Evolutionary conservation across 2,888 invertebrate genomes (phyloP).

Genomic region (Mactromeris polynyma): DNA sequence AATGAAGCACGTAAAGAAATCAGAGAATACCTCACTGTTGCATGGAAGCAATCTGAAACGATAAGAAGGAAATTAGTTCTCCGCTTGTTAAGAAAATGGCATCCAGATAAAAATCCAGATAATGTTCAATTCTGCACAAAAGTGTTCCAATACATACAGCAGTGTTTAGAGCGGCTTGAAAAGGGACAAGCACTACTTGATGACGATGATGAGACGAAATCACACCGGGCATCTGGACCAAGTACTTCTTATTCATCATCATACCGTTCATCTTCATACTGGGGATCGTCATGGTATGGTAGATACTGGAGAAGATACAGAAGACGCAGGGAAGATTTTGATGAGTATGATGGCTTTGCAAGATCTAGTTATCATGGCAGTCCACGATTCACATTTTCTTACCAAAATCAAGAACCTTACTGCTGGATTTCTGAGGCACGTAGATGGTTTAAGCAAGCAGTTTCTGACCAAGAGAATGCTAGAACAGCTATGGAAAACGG

Average conservation of each 20-base stretch:
- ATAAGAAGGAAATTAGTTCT: slow-evolving; percentile 64
- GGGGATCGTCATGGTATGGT: slow-evolving; percentile 18
- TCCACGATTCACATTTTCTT: not conserved
- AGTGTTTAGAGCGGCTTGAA: slow-evolving; percentile 61
- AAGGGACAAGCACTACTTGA: slow-evolving; percentile 47
- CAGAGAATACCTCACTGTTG: slow-evolving; percentile 34
- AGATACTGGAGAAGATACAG: slow-evolving; percentile 3
- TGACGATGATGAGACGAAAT: slow-evolving; percentile 36
- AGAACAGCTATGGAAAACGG: slow-evolving; percentile 35
- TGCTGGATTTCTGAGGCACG: slow-evolving; percentile 62
- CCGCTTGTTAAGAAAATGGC: slow-evolving; percentile 72
- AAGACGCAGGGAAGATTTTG: not conserved
- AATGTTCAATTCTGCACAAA: slow-evolving; percentile 65
- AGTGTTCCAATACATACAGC: slow-evolving; percentile 68
- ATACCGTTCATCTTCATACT: not conserved
- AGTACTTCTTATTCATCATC: not conserved
- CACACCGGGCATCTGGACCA: not conserved
- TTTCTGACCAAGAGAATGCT: slow-evolving; percentile 69
- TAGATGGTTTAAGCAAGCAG: slow-evolving; percentile 77
- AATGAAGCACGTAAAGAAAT: slow-evolving; percentile 60
- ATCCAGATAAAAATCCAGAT: slow-evolving; percentile 75
- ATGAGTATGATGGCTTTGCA: not conserved
- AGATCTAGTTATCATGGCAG: no score
- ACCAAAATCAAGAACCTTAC: not conserved
- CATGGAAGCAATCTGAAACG: slow-evolving; percentile 52